A percentile compares a stretch with the other conserved stretches of the same genome.
phyloP scores from a whole-genome alignment of 2,888 invertebrate species.

The Rhyacophila evoluta region DNA sequence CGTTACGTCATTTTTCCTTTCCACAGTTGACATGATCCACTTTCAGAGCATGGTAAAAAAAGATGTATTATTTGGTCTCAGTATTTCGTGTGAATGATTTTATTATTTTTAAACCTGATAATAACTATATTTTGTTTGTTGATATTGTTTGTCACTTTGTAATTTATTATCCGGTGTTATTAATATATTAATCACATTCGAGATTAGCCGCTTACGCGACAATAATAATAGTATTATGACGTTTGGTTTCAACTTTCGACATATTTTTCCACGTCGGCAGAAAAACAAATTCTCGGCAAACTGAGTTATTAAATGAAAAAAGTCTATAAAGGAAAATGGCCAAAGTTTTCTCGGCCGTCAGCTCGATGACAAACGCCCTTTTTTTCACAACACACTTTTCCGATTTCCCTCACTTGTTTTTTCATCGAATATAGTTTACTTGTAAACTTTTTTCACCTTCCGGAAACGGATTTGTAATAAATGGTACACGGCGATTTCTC shows the following conservation, averaged over 20 bases:
- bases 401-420: not conserved
- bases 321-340: constrained; percentile 33
- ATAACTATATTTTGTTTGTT: no score
- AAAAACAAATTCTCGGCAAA: constrained; percentile 34
- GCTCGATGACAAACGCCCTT: constrained; percentile 28
- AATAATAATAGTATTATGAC: not conserved
- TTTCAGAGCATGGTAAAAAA: no score
- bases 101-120: no score
- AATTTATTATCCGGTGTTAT: no score
- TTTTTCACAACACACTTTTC: constrained; percentile 24
- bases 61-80: no score
- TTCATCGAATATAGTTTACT: constrained; percentile 19
- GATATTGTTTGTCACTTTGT: no score
- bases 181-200: no score
- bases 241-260: not conserved
- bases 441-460: not conserved
- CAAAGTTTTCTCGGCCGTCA: constrained; percentile 34
- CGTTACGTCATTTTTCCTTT: no score
- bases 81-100: no score
- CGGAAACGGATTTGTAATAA: no score
- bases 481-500: no score
- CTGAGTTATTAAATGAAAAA: constrained; percentile 40
- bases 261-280: not conserved
- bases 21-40: no score
- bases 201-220: not conserved